Evolutionary conservation across 2,888 invertebrate species (phyloP).

Genomic region (Muschampia plurimacula): DNA sequence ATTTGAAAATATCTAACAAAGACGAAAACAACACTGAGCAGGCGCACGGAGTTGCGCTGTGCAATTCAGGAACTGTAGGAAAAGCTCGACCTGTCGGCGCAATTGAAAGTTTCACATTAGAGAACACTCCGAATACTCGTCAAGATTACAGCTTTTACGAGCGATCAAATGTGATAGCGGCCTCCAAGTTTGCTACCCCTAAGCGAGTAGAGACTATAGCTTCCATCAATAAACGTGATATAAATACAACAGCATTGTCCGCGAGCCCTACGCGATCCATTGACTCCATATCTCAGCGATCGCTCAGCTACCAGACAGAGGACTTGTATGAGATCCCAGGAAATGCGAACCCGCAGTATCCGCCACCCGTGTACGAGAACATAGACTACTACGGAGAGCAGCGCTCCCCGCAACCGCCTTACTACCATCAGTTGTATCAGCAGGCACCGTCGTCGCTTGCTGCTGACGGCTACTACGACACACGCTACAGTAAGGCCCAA

Average conservation of each 20-base stretch:
- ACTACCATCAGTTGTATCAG: constrained; percentile 86
- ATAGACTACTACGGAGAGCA: constrained; percentile 91
- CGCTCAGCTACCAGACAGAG: constrained; percentile 79
- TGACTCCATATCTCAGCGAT: constrained; percentile 87
- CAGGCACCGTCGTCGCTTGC: constrained; percentile 74
- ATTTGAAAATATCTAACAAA: constrained; percentile 82
- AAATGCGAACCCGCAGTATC: constrained; percentile 70
- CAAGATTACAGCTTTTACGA: constrained; percentile 86
- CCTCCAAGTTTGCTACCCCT: constrained; percentile 92
- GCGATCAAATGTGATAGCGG: constrained; percentile 90
- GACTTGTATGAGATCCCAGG: constrained; percentile 79
- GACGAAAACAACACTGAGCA: constrained; percentile 82
- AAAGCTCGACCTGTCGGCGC: constrained; percentile 87
- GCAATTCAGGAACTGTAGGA: constrained; percentile 68
- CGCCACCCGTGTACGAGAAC: constrained; percentile 90
- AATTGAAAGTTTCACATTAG: constrained; percentile 88
- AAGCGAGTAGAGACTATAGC: constrained; percentile 89
- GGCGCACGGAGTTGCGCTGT: constrained; percentile 75
- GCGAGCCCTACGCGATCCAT: constrained; percentile 87
- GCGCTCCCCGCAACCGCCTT: constrained; percentile 85
- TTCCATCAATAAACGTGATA: constrained; percentile 75
- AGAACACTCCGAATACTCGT: constrained; percentile 76
- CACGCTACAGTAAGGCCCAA: constrained; percentile 90
- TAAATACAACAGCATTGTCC: constrained; percentile 70
- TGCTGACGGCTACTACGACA: constrained; percentile 81